Percentiles rank a stretch among this genome's conserved stretches.
These are phyloP conservation scores for Lycocorax pyrrhopterus DNA, from an alignment of 2,113 vertebrate species.

Conservation along the genomic window DNA sequence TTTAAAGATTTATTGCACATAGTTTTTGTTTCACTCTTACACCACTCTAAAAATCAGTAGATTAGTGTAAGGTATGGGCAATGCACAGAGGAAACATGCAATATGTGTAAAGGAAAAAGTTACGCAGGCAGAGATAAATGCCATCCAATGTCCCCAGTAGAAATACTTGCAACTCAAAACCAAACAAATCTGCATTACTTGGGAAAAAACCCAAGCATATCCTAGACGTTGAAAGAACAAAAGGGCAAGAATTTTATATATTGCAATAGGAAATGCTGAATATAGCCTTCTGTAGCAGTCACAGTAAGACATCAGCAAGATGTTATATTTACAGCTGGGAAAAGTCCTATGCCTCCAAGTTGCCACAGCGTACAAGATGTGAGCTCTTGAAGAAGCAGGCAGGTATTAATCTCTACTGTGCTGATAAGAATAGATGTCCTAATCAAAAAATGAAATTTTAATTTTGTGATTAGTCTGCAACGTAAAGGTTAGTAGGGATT, in stretches of 20 bases:
- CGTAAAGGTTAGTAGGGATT: background rate
- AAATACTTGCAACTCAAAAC: background rate
- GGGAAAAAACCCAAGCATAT: background rate
- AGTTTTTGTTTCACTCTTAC: background rate
- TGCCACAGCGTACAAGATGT: background rate
- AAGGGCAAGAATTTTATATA: background rate
- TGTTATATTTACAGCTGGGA: background rate
- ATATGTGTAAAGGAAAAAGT: background rate
- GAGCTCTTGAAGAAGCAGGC: background rate
- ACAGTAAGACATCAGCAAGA: background rate
- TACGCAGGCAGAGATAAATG: background rate
- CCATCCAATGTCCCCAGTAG: background rate
- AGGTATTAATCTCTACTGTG: background rate
- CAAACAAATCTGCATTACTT: background rate
- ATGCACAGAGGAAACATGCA: background rate
- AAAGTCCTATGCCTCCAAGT: background rate
- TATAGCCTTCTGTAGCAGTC: background rate
- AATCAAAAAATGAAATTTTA: background rate
- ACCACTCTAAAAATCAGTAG: background rate
- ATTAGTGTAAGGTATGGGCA: background rate
- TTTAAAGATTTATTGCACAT: background rate
- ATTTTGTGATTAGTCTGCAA: background rate
- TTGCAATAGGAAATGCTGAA: background rate
- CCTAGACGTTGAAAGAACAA: background rate
- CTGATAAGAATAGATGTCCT: background rate